phyloP scores from a whole-genome alignment of 2,113 vertebrate species.

The Gallinago paraguaiae region DNA sequence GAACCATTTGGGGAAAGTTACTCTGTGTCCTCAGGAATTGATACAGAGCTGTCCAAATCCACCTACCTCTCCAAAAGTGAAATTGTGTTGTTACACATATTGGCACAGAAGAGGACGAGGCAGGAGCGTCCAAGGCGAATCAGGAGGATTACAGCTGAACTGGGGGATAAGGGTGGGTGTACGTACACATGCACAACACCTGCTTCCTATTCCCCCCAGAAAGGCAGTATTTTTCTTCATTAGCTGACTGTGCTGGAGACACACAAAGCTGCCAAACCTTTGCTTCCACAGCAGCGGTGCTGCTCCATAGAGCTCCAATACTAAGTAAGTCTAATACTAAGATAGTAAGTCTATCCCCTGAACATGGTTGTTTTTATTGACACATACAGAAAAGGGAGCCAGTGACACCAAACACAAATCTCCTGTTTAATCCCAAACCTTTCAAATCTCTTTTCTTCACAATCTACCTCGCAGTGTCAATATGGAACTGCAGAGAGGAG shows the following conservation, averaged over 20 bases:
- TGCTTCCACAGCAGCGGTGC: not conserved
- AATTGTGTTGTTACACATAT: not conserved
- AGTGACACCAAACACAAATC: not conserved
- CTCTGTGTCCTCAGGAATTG: conserved; percentile 19
- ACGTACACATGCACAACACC: not conserved
- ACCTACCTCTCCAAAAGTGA: not conserved
- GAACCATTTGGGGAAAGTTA: conserved; percentile 57
- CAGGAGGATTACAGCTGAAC: not conserved
- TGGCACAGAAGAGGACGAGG: not conserved
- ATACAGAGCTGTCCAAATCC: conserved; percentile 35
- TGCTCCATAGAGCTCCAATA: not conserved
- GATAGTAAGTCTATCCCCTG: not conserved
- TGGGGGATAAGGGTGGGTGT: conserved; percentile 27
- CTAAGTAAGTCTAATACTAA: not conserved
- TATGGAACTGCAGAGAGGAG: not conserved
- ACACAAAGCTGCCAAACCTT: not conserved
- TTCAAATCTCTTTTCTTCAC: not conserved
- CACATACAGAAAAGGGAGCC: not conserved
- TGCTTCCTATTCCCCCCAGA: not conserved
- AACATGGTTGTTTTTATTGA: not conserved
- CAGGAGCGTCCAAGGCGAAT: not conserved
- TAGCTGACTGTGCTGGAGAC: not conserved
- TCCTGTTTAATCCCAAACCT: not conserved
- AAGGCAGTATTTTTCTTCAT: not conserved
- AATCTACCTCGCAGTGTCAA: too few relatives aligned